Conservation (phyloP, 1,140 invertebrate species). For the Eueides isabella region DNA sequence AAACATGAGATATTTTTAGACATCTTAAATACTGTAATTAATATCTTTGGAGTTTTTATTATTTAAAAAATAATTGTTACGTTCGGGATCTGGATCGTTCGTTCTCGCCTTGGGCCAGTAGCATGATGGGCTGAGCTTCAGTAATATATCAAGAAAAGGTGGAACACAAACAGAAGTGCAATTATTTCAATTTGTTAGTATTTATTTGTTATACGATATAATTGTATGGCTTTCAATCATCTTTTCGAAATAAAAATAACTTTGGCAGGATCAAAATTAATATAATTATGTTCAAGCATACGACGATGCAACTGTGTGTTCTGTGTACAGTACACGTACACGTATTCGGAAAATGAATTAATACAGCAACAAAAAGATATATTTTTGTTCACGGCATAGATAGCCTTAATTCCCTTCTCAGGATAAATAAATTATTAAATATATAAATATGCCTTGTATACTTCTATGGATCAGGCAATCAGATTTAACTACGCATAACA, state of each 20-base stretch:
- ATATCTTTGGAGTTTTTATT: slow-evolving; percentile 9
- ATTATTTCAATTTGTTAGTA: slow-evolving; percentile 12
- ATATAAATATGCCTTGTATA: no score
- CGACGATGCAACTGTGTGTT: background rate
- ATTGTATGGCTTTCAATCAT: background rate
- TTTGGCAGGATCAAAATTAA: background rate
- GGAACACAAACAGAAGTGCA: slow-evolving; percentile 14
- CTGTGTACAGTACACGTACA: no score
- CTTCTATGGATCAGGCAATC: no score
- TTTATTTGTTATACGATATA: slow-evolving; percentile 12
- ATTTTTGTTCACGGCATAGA: no score
- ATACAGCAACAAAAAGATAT: no score
- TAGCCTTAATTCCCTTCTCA: no score
- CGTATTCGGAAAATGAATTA: no score
- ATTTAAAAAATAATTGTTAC: slow-evolving; percentile 33
- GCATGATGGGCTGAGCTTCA: slow-evolving; percentile 37
- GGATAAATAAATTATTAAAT: no score
- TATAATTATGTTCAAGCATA: background rate
- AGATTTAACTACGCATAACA: no score
- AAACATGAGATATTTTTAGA: background rate
- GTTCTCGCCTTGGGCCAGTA: slow-evolving; percentile 26
- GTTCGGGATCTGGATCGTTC: slow-evolving; percentile 28
- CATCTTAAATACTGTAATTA: background rate
- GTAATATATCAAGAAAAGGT: slow-evolving; percentile 21
- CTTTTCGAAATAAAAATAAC: background rate